These are phyloP conservation scores for Pachycephus smyrnensis DNA, from an alignment of 2,888 invertebrate species.

Conservation along the genomic window DNA sequence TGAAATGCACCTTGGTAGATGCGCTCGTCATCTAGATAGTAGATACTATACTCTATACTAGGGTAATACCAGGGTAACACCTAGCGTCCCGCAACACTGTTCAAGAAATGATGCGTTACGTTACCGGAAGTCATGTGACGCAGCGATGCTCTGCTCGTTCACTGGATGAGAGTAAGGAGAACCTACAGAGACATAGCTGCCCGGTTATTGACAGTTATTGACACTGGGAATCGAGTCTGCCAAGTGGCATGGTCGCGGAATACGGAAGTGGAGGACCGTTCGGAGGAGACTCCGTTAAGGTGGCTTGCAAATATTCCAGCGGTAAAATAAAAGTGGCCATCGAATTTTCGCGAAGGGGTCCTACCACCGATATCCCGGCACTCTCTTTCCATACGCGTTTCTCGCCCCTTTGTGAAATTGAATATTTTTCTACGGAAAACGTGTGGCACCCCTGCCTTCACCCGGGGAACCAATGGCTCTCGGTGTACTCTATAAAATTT, in stretches of 20 bases:
- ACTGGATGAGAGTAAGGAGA: background rate
- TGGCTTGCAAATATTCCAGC: slow-evolving; percentile 17
- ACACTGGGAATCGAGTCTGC: background rate
- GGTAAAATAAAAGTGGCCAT: slow-evolving; percentile 20
- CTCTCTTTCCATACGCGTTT: background rate
- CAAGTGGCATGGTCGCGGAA: slow-evolving; percentile 7
- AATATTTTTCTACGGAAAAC: background rate
- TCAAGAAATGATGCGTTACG: background rate
- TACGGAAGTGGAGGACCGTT: slow-evolving; percentile 7
- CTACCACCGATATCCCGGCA: background rate
- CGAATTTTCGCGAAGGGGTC: slow-evolving; percentile 5
- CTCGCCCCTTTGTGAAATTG: background rate
- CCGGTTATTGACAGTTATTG: background rate
- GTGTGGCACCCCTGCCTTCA: background rate
- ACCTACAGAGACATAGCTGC: background rate
- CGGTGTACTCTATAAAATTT: background rate
- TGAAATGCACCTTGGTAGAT: background rate
- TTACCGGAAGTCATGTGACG: background rate
- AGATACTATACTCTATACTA: background rate
- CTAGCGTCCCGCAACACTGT: background rate
- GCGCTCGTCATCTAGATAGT: background rate
- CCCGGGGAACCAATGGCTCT: background rate
- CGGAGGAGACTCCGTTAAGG: background rate
- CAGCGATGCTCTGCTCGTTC: background rate
- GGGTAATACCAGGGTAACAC: background rate